These are phyloP conservation scores for Megalops atlanticus DNA, from an alignment of 2,113 vertebrate genomes.

Conservation along the genomic window DNA sequence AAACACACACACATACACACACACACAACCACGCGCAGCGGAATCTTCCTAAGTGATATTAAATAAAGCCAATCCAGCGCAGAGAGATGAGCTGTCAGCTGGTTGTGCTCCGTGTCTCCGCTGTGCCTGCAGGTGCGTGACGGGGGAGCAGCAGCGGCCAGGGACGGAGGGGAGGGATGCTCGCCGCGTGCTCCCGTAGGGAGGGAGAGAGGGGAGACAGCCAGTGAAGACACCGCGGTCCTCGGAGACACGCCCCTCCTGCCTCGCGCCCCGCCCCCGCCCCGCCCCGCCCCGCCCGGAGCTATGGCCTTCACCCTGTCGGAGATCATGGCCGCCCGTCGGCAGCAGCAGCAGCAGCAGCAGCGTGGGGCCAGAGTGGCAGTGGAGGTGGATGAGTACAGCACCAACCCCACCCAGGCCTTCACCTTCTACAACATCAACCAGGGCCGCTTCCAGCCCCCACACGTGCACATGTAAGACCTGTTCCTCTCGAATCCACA, in stretches of 20 bases:
- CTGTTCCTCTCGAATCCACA: background rate
- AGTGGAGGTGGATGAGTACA: conserved; percentile 95
- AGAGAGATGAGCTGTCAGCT: conserved; percentile 44
- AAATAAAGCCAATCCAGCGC: conserved; percentile 42
- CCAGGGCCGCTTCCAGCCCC: conserved; percentile 96
- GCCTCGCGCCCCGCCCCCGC: background rate
- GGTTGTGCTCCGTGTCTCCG: conserved; percentile 48
- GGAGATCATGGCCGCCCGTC: conserved; percentile 86
- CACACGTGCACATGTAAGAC: conserved; percentile 94
- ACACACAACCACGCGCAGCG: background rate
- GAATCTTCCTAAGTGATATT: conserved; percentile 44
- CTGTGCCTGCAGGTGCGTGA: conserved; percentile 55
- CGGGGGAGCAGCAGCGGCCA: conserved; percentile 24
- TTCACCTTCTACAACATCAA: conserved; percentile 99
- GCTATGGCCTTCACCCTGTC: conserved; percentile 94
- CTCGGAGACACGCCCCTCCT: background rate
- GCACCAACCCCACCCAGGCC: conserved; percentile 94
- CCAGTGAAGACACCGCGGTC: conserved; percentile 26
- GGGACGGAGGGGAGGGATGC: conserved; percentile 53
- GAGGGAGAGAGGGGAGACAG: conserved; percentile 54
- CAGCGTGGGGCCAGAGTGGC: conserved; percentile 75
- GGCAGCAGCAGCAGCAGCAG: conserved; percentile 81
- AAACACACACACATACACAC: background rate
- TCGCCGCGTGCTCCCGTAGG: conserved; percentile 38
- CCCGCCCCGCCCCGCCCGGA: conserved; percentile 38